phyloP scores from a whole-genome alignment of 2,888 invertebrate genomes.

The Drosophila birchii region DNA sequence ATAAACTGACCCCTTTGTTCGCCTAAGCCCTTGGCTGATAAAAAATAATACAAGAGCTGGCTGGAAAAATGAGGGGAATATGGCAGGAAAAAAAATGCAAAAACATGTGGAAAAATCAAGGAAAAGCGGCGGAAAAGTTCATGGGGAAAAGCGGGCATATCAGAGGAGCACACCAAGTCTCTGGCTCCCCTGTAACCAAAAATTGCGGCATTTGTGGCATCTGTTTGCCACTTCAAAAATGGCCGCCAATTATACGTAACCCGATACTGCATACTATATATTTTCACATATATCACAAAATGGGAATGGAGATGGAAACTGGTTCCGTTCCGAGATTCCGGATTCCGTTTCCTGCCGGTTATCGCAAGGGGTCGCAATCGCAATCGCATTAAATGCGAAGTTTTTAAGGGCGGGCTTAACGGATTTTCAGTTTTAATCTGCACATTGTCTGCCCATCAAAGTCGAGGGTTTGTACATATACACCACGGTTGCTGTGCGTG shows the following conservation, averaged over 20 bases:
- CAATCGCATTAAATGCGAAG: slow-evolving; percentile 66
- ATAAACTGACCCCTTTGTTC: neutral
- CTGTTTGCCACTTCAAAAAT: slow-evolving; percentile 64
- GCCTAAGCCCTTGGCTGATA: slow-evolving; percentile 7
- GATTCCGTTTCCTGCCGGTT: slow-evolving; percentile 37
- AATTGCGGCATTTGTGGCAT: slow-evolving; percentile 55
- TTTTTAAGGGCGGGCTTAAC: slow-evolving; percentile 63
- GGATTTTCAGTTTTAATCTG: slow-evolving; percentile 73
- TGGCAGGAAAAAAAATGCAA: slow-evolving; percentile 29
- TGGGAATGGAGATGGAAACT: slow-evolving; percentile 46
- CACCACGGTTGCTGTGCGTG: slow-evolving; percentile 16
- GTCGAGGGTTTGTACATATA: slow-evolving; percentile 28
- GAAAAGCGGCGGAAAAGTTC: neutral
- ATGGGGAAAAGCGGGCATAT: neutral
- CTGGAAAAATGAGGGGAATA: slow-evolving; percentile 30
- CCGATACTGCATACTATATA: slow-evolving; percentile 50
- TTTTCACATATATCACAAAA: slow-evolving; percentile 19
- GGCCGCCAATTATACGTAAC: slow-evolving; percentile 76
- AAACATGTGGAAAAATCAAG: slow-evolving; percentile 20
- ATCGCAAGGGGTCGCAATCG: slow-evolving; percentile 45
- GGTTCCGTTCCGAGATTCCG: slow-evolving; percentile 57
- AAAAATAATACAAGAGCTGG: slow-evolving; percentile 9
- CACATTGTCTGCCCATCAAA: slow-evolving; percentile 72
- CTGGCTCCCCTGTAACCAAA: slow-evolving; percentile 13
- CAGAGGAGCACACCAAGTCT: neutral